These are phyloP conservation scores for Cryptotermes secundus DNA, from an alignment of 1,140 invertebrate species.

Conservation along the genomic window DNA sequence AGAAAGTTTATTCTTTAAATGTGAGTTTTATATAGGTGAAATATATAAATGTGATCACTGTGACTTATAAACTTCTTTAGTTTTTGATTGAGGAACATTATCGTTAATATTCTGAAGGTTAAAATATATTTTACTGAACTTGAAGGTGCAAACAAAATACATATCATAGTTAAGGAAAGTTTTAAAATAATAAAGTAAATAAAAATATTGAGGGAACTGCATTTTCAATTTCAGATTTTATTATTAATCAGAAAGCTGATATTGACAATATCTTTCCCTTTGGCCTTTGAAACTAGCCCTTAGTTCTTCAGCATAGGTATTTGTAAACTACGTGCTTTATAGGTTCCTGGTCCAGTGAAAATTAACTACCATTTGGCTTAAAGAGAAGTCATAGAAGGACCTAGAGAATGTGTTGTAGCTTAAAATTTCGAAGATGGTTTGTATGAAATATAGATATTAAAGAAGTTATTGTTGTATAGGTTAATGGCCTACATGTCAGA, in stretches of 20 bases:
- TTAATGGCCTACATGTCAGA: background rate
- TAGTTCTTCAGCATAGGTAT: no score
- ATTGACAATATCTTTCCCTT: background rate
- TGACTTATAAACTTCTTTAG: no score
- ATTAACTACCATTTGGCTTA: background rate
- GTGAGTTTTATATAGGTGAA: no score
- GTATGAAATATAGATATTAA: background rate
- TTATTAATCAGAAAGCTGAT: background rate
- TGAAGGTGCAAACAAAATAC: background rate
- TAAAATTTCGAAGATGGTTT: background rate
- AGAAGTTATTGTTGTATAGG: background rate
- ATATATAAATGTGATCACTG: no score
- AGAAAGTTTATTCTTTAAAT: no score
- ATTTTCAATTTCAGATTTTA: background rate
- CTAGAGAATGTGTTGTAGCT: background rate
- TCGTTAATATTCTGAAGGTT: background rate
- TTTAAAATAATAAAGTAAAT: background rate
- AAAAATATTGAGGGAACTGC: background rate
- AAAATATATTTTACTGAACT: background rate
- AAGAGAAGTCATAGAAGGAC: background rate
- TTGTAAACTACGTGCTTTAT: background rate
- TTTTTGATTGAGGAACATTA: no score
- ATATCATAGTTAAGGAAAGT: background rate
- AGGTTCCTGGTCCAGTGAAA: background rate
- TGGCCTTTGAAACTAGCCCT: no score